Conservation (phyloP, 2,797 vertebrate species). For the Megaceryle alcyon region DNA sequence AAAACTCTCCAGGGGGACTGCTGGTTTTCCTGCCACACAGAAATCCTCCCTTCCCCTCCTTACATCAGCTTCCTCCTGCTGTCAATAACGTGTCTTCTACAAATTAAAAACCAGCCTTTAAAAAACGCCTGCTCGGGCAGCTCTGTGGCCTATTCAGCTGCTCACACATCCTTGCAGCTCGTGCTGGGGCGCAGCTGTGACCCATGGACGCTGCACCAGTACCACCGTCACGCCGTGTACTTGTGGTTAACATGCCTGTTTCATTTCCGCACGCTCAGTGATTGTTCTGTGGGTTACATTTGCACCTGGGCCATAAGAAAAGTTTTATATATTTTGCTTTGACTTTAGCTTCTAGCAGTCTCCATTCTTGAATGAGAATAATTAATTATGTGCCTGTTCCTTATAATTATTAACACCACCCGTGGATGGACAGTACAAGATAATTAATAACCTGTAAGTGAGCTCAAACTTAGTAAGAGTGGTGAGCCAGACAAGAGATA, state of each 20-base stretch:
- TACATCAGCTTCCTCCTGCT: not conserved
- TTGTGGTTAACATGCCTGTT: not conserved
- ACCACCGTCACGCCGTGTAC: fast-evolving
- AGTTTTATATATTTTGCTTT: not conserved
- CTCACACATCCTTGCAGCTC: not conserved
- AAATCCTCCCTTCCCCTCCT: not conserved
- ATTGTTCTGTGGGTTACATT: not conserved
- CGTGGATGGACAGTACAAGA: not conserved
- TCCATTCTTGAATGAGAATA: not conserved
- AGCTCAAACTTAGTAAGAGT: not conserved
- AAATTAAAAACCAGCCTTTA: not conserved
- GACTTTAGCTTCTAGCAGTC: not conserved
- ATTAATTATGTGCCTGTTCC: not conserved
- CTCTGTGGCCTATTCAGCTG: fast-evolving
- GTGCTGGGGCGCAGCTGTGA: not conserved
- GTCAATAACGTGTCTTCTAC: not conserved
- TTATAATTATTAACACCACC: not conserved
- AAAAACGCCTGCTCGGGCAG: not conserved
- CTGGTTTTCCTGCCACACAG: not conserved
- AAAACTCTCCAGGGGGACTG: not conserved
- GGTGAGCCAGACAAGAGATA: not conserved
- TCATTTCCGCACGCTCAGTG: not conserved
- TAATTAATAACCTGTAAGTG: constrained; percentile 22
- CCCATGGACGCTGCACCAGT: fast-evolving
- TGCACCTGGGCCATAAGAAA: not conserved